Conservation (phyloP, 2,888 invertebrate genomes). For the Dioctria linearis region DNA sequence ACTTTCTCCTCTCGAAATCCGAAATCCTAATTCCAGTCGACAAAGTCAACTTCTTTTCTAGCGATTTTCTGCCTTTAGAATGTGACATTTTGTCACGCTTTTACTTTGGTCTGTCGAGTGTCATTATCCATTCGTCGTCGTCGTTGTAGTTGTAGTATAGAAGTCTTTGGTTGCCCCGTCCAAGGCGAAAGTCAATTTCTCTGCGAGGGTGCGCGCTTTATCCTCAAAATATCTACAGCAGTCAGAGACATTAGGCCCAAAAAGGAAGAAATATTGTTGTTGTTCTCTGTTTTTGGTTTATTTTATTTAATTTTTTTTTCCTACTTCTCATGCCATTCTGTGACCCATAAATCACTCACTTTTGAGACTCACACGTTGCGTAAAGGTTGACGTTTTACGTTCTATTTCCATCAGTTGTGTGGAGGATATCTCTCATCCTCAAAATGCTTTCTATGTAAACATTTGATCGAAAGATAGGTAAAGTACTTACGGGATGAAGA, state of each 20-base stretch:
- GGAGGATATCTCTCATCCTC: slow-evolving; percentile 9
- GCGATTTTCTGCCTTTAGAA: slow-evolving; percentile 35
- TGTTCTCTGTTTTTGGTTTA: slow-evolving; percentile 13
- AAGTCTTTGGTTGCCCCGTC: not conserved
- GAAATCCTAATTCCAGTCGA: slow-evolving; percentile 3
- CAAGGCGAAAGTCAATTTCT: slow-evolving; percentile 53
- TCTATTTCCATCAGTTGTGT: slow-evolving; percentile 45
- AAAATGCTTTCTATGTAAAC: slow-evolving; percentile 23
- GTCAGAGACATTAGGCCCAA: slow-evolving; percentile 36
- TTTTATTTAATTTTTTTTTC: not conserved
- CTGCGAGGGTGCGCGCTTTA: slow-evolving; percentile 39
- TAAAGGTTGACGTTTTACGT: slow-evolving; percentile 48
- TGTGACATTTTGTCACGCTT: slow-evolving; percentile 52
- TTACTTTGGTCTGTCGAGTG: slow-evolving; percentile 33
- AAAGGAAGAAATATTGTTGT: slow-evolving; percentile 20
- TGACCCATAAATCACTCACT: slow-evolving; percentile 51
- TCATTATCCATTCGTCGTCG: slow-evolving; percentile 25
- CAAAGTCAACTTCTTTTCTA: not conserved
- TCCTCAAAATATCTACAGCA: slow-evolving; percentile 20
- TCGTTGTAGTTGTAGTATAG: too few species aligned
- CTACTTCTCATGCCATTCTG: slow-evolving; percentile 36
- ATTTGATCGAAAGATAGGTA: slow-evolving; percentile 13
- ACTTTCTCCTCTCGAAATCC: slow-evolving; percentile 25
- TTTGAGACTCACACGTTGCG: slow-evolving; percentile 49
- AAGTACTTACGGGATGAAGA: not conserved